A percentile compares a stretch with the other conserved stretches of the same genome.
Evolutionary conservation across 1,140 invertebrate species (phyloP).

Genomic region (Eciton burchellii): DNA sequence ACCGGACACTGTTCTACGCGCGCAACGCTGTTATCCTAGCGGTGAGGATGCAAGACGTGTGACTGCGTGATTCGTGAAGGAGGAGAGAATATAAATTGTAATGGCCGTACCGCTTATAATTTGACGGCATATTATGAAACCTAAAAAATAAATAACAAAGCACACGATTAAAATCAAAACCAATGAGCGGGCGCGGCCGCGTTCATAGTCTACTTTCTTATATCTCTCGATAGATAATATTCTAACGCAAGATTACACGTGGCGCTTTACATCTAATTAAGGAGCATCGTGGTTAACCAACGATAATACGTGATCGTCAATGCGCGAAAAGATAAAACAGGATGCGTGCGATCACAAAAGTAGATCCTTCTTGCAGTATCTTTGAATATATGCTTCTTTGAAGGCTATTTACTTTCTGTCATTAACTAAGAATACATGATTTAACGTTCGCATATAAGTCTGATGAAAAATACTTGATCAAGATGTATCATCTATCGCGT

Average conservation of each 20-base stretch:
- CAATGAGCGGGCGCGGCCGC: slow-evolving; percentile 50
- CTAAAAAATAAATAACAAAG: slow-evolving; percentile 84
- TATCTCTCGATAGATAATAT: slow-evolving; percentile 15
- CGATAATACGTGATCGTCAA: neutral
- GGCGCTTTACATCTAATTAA: neutral
- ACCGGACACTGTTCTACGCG: slow-evolving; percentile 43
- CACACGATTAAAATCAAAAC: slow-evolving; percentile 79
- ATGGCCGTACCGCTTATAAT: slow-evolving; percentile 85
- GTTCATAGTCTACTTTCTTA: slow-evolving; percentile 34
- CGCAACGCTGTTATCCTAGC: slow-evolving; percentile 65
- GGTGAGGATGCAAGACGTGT: slow-evolving; percentile 71
- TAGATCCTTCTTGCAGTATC: slow-evolving; percentile 7
- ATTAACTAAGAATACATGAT: slow-evolving; percentile 10
- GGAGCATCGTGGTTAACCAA: neutral
- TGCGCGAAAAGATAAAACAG: slow-evolving; percentile 11
- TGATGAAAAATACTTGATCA: slow-evolving; percentile 20
- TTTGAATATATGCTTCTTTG: neutral
- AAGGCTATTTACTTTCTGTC: neutral
- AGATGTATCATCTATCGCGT: slow-evolving; percentile 55
- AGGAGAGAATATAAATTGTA: slow-evolving; percentile 78
- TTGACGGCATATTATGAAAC: slow-evolving; percentile 85
- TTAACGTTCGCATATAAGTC: neutral
- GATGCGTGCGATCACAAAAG: neutral
- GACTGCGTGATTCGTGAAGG: slow-evolving; percentile 75
- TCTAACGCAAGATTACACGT: neutral